Evolutionary conservation across 2,888 invertebrate species (phyloP), one percentile per base, ranked within the genome.

Genomic region (Polydrusus tereticollis): DNA sequence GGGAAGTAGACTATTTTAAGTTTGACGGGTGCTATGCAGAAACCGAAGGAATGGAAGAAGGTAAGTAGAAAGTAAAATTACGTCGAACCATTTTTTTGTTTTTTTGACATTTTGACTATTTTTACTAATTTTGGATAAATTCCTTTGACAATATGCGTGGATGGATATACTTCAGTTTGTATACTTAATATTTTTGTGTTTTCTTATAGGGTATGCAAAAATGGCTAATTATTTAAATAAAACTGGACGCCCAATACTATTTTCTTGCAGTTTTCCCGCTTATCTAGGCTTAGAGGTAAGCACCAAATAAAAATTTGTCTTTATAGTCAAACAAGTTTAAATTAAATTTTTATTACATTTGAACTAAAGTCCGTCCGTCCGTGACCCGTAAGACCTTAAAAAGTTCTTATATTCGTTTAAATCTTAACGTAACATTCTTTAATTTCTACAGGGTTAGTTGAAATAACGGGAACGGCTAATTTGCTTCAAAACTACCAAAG

Each of bases 1-100:
- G 94, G 94, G 90, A 88, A 6, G 90, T 93, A 0, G 95, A 95
- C 83, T 93, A 93, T 81, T 86, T 95, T 50, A 95, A 95, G 84
- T 85, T 94, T 57, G 95, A 95, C 80, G 94, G 94, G 0, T 95
- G 95, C 83, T 89, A 93, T 80, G 88, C 91, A 7, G 87, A 90
- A n/a, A 83, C 87, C 1, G 80, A 81, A 7, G 85, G 86, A 23
- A 89, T 90, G 88, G 88, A 89, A 76, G 81, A 73, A 41, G 79
- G 78, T 78, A 66, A 47, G 12, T 7, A 4, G n/a, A 36, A 36
- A 36, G 7, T 29, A 29, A 29, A 29, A 29, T 29, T 5, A 29
- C 29, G 29, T n/a, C n/a, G n/a, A n/a, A 29, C 5, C 4, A 29
- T 29, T 4, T 7, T 7, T 29, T 29, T 29, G 29, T 29, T 29